Evolutionary conservation across 1,140 invertebrate genomes (phyloP).

Genomic region (Lutraria rhynchaena): DNA sequence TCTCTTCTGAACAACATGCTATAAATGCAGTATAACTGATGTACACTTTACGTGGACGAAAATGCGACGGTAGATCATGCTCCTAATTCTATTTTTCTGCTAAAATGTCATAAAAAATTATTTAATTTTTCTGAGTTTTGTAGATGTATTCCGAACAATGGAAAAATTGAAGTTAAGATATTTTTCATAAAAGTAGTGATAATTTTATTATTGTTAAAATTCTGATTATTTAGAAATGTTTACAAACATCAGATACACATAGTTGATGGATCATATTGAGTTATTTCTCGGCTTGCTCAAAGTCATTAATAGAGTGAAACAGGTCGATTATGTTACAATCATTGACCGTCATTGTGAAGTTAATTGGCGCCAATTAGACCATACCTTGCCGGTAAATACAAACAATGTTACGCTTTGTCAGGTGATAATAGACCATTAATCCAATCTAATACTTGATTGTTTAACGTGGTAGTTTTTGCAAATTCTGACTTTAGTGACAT

Average conservation of each 20-base stretch:
- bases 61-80: too few relatives aligned
- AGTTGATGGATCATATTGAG: constrained; percentile 35
- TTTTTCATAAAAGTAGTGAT: too few relatives aligned
- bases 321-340: constrained; percentile 27
- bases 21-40: too few relatives aligned
- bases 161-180: too few relatives aligned
- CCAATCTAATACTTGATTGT: constrained; percentile 42
- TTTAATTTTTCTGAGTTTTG: too few relatives aligned
- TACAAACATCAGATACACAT: constrained; percentile 19
- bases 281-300: constrained; percentile 39
- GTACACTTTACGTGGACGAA: too few relatives aligned
- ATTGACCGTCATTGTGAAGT: constrained; percentile 1
- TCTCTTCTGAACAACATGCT: too few relatives aligned
- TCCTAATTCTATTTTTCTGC: too few relatives aligned
- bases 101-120: too few relatives aligned
- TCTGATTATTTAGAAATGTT: too few relatives aligned
- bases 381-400: constrained; percentile 6
- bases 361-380: constrained; percentile 54
- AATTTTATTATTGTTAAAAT: too few relatives aligned
- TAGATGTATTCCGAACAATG: too few relatives aligned
- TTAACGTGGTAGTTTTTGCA: constrained; percentile 34
- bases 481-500: constrained; percentile 21
- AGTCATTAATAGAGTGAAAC: constrained; percentile 4
- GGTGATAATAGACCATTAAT: constrained; percentile 27
- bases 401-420: constrained; percentile 3